phyloP scores from a whole-genome alignment of 2,113 vertebrate species.

The Acrocephalus arundinaceus region DNA sequence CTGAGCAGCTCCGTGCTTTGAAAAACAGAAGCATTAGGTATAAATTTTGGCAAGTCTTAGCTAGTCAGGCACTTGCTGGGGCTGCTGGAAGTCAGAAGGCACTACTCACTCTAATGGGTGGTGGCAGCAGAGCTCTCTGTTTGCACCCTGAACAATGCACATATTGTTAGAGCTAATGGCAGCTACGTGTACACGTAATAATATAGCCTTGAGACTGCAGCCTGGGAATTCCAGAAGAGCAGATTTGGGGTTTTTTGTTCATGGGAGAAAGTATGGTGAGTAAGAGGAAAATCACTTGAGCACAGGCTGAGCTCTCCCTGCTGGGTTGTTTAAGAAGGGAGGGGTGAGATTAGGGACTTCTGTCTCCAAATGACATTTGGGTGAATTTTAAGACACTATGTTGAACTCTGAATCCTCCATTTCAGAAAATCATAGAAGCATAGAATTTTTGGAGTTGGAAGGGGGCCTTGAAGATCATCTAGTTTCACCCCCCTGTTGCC shows the following conservation, averaged over 20 bases:
- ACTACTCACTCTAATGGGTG: background rate
- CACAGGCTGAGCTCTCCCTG: background rate
- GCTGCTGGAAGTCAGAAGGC: background rate
- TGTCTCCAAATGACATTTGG: background rate
- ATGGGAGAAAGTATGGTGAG: background rate
- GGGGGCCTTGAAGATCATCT: background rate
- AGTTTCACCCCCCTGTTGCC: background rate
- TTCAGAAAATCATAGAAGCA: background rate
- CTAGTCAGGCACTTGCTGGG: background rate
- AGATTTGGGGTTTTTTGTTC: background rate
- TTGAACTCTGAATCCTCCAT: background rate
- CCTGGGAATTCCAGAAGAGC: background rate
- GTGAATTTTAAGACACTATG: background rate
- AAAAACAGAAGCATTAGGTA: background rate
- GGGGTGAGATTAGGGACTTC: background rate
- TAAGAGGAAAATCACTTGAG: background rate
- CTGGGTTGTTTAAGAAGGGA: background rate
- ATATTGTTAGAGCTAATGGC: constrained; percentile 21
- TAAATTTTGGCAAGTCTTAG: background rate
- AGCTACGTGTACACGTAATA: background rate
- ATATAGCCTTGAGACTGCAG: constrained; percentile 41
- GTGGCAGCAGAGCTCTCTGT: constrained; percentile 39
- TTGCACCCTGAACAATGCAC: constrained; percentile 35
- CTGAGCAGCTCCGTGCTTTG: background rate
- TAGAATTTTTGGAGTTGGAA: background rate